These are phyloP conservation scores for Gobionotothen gibberifrons DNA, from an alignment of 2,797 vertebrate genomes.

Conservation along the genomic window DNA sequence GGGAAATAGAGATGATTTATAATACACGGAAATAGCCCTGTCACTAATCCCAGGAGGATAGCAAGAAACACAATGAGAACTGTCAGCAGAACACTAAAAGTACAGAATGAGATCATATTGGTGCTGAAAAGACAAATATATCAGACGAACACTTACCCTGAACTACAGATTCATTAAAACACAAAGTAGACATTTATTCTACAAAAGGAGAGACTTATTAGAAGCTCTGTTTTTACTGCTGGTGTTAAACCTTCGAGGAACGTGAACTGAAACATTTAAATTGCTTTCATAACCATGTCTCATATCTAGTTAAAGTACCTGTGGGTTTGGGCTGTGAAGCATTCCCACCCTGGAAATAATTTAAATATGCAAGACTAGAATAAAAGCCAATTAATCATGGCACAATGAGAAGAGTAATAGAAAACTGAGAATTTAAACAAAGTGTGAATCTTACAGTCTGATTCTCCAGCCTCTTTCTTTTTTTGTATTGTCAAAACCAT, in stretches of 20 bases:
- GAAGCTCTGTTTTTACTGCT: not conserved
- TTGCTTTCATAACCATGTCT: constrained; percentile 25
- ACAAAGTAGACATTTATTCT: not conserved
- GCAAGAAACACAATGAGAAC: constrained; percentile 46
- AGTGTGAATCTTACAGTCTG: constrained; percentile 20
- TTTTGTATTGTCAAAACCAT: constrained; percentile 48
- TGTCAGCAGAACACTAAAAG: constrained; percentile 33
- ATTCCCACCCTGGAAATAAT: constrained; percentile 24
- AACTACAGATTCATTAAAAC: constrained; percentile 31
- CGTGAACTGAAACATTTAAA: constrained; percentile 31
- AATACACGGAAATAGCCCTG: constrained; percentile 38
- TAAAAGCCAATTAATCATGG: constrained; percentile 37
- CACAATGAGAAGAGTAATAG: constrained; percentile 34
- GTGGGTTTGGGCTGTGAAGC: constrained; percentile 5
- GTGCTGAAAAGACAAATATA: constrained; percentile 19
- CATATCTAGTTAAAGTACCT: constrained; percentile 11
- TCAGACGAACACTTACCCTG: not conserved
- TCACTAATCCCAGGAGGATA: constrained; percentile 41
- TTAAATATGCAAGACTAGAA: constrained; percentile 20
- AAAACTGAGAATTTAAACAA: constrained; percentile 38
- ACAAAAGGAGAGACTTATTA: constrained; percentile 20
- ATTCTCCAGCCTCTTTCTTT: constrained; percentile 21
- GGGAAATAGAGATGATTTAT: constrained; percentile 60
- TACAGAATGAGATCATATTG: constrained; percentile 25
- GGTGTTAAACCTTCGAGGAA: constrained; percentile 33